Evolutionary conservation across 2,797 vertebrate species (phyloP), one percentile per base, ranked within the genome.

Genomic region (Melanotaenia parkinsoni): DNA sequence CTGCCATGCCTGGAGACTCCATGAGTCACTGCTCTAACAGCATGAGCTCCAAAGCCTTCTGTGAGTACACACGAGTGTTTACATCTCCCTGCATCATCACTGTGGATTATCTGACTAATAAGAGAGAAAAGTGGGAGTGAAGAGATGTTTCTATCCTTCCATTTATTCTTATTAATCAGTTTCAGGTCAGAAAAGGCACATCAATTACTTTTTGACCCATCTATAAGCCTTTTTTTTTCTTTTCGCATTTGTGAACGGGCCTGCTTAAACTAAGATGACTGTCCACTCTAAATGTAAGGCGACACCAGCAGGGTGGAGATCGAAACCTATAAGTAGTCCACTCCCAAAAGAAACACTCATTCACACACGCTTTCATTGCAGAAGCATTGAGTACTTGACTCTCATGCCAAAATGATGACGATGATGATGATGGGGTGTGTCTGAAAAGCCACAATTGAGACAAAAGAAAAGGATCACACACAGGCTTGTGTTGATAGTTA

Each of bases 271-370:
- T 5, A 16, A 61, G 22, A 40, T 14, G 5, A 40, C 11, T 22
- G 16, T 28, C 33, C 11, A 11, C 14, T 26, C 22, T 45, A 50
- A 22, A 16, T 60, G 79, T 70, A 83, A 86, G 62, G 59, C 18
- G 84, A 90, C 67, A 79, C 78, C 60, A n/a, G 43, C 57, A 60
- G 79, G 88, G 86, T 51, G 88, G 83, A 76, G 82, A 76, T 80
- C 57, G 58, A 77, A 82, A 79, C 67, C 72, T 18, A 61, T 73
- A 54, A 58, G 62, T 35, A 54, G 62, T 61, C 75, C 37, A 38
- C 62, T 60, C 56, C 58, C 26, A 53, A 37, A 3, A 40, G 38
- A 40, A 13, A 40, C 11, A 13, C 38, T 40, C 47, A 51, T 51
- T 51, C 6, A 7, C 20, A 67, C 58, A 67, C 58, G 3, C 5